Evolutionary conservation across 2,888 invertebrate genomes (phyloP), one percentile per base, ranked within the genome.

Genomic region (Sylvicola fuscatus): DNA sequence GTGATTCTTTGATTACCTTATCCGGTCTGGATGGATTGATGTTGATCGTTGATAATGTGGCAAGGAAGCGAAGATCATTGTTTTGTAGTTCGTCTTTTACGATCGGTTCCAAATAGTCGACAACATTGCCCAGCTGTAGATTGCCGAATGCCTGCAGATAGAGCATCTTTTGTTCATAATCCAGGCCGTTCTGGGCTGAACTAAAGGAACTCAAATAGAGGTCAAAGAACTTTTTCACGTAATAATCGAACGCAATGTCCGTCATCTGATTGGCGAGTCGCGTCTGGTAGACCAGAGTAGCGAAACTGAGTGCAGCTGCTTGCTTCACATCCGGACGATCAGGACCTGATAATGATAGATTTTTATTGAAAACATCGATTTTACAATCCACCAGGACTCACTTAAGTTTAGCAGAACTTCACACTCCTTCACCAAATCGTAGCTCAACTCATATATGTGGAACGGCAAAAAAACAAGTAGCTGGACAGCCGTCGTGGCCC

Each of bases 111-210:
- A 67, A 48, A 44, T 64, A 66, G 34, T 61, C 59, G 21, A 60
- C 54, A 3, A 68, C 68, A 46, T 65, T 62, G 4, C 65, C 65
- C 16, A 70, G 46, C 43, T 70, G 67, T 37, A 72, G 58, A 44
- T 79, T 80, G 40, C 72, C 68, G 0, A 79, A 53, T 1, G 75
- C 79, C 50, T 77, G 73, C 1, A 79, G 58, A 63, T 75, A 79
- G 3, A 78, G 53, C 68, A 79, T 67, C 40, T 76, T 67, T 42
- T 72, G 70, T 38, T 70, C 62, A 42, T 77, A 77, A 44, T 68
- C 66, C 0, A 67, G 66, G 33, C 70, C 71, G 43, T 68, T 77
- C 75, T 51, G 43, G 49, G 13, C 14, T 12, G 27, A 26, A n/a
- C 11, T 12, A 6, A 8, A 49, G 48, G 50, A 50, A 76, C 78